A percentile compares a stretch with the other conserved stretches of the same genome.
Evolutionary conservation across 1,140 invertebrate species (phyloP).

Genomic region (Nautilus pompilius): DNA sequence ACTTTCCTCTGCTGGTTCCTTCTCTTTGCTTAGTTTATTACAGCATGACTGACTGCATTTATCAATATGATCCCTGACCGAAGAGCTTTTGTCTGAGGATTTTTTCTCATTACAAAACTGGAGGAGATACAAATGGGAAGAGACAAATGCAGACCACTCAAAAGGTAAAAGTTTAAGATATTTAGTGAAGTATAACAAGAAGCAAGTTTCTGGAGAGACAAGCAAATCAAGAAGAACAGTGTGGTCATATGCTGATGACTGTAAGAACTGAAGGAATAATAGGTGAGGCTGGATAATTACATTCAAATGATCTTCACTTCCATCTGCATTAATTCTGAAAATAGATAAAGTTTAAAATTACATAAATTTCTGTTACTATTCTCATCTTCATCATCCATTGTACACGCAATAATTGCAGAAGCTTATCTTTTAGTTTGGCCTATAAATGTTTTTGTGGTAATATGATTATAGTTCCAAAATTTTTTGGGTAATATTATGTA

Average conservation of each 20-base stretch:
- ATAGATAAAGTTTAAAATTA: too few relatives aligned
- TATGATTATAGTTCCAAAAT: too few relatives aligned
- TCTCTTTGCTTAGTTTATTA: not conserved
- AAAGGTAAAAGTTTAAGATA: slow-evolving; percentile 74
- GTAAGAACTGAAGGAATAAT: slow-evolving; percentile 11
- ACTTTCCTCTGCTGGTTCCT: not conserved
- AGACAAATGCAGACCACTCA: slow-evolving; percentile 14
- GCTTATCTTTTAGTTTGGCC: too few relatives aligned
- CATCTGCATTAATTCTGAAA: too few relatives aligned
- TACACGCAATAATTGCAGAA: too few relatives aligned
- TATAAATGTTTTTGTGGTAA: too few relatives aligned
- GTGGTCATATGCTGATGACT: slow-evolving; percentile 59
- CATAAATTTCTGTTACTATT: too few relatives aligned
- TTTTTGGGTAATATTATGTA: too few relatives aligned
- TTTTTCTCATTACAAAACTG: not conserved
- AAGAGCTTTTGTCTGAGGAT: not conserved
- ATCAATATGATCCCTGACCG: not conserved
- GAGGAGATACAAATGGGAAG: not conserved
- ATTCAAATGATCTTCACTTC: too few relatives aligned
- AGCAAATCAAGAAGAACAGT: slow-evolving; percentile 83
- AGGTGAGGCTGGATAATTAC: slow-evolving; percentile 2
- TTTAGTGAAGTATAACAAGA: slow-evolving; percentile 78
- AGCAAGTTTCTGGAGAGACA: slow-evolving; percentile 88
- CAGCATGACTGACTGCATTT: not conserved
- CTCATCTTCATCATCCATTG: too few relatives aligned